Evolutionary conservation across 2,888 invertebrate genomes (phyloP).

Genomic region (Pristionchus fissidentatus): DNA sequence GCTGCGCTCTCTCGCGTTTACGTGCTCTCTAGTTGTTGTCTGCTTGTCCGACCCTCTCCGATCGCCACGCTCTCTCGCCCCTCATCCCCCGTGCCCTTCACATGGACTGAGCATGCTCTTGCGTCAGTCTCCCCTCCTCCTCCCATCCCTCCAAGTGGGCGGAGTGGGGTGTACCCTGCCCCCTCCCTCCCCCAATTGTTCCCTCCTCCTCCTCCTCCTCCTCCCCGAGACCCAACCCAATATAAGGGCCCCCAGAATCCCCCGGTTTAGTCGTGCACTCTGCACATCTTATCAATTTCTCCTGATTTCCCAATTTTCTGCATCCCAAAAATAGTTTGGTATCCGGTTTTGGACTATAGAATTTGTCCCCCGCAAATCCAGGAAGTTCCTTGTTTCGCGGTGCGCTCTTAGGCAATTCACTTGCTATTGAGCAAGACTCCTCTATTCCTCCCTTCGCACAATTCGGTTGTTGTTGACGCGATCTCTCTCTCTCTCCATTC

Average conservation of each 20-base stretch:
- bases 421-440: too few relatives aligned
- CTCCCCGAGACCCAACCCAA: not conserved
- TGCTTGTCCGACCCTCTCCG: not conserved
- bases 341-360: too few relatives aligned
- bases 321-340: too few relatives aligned
- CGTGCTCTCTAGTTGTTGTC: not conserved
- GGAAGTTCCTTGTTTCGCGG: too few relatives aligned
- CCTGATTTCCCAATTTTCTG: not conserved
- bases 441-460: not conserved
- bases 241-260: conserved; percentile 26
- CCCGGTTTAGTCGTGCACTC: not conserved
- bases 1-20: not conserved
- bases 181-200: too few relatives aligned
- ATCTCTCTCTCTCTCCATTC: not conserved
- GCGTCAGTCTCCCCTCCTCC: conserved; percentile 5
- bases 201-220: not conserved
- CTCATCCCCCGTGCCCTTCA: conserved; percentile 24
- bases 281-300: not conserved
- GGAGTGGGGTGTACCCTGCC: conserved; percentile 30
- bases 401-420: too few relatives aligned
- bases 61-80: not conserved
- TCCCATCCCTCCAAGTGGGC: not conserved
- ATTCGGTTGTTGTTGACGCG: not conserved
- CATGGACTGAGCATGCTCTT: conserved; percentile 17
- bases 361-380: too few relatives aligned